phyloP scores from a whole-genome alignment of 2,797 vertebrate genomes.

The Protonibea diacanthus region DNA sequence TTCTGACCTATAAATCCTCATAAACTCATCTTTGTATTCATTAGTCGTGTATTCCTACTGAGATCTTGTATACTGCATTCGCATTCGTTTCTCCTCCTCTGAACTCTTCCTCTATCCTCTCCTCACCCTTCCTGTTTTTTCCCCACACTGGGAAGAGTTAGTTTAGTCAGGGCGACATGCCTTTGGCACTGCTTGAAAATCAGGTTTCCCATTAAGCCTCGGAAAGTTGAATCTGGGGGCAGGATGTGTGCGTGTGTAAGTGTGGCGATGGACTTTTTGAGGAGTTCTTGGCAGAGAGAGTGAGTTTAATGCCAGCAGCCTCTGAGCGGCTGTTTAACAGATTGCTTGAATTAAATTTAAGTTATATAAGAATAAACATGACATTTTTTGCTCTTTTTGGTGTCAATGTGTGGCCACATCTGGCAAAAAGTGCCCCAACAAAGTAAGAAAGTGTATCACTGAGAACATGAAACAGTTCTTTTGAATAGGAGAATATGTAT shows the following conservation, averaged over 20 bases:
- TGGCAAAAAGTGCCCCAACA: not conserved
- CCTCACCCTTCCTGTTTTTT: slow-evolving; percentile 27
- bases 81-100: slow-evolving; percentile 44
- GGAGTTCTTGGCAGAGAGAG: slow-evolving; percentile 43
- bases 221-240: slow-evolving; percentile 85
- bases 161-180: slow-evolving; percentile 68
- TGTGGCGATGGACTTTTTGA: slow-evolving; percentile 38
- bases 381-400: not conserved
- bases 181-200: slow-evolving; percentile 77
- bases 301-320: slow-evolving; percentile 35
- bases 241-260: slow-evolving; percentile 46
- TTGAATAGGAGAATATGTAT: not conserved
- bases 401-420: not conserved
- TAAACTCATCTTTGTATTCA: slow-evolving; percentile 40
- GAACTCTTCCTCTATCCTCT: slow-evolving; percentile 44
- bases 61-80: slow-evolving; percentile 44
- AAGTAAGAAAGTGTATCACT: not conserved
- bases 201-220: slow-evolving; percentile 81
- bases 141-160: slow-evolving; percentile 41
- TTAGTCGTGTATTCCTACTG: slow-evolving; percentile 39
- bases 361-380: not conserved
- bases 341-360: slow-evolving; percentile 19
- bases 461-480: not conserved
- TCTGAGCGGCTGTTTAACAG: slow-evolving; percentile 50
- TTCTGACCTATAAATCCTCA: slow-evolving; percentile 55